Percentiles rank a stretch among this genome's conserved stretches.
Conservation (phyloP, 1,140 invertebrate genomes). For the Pectinophora gossypiella region DNA sequence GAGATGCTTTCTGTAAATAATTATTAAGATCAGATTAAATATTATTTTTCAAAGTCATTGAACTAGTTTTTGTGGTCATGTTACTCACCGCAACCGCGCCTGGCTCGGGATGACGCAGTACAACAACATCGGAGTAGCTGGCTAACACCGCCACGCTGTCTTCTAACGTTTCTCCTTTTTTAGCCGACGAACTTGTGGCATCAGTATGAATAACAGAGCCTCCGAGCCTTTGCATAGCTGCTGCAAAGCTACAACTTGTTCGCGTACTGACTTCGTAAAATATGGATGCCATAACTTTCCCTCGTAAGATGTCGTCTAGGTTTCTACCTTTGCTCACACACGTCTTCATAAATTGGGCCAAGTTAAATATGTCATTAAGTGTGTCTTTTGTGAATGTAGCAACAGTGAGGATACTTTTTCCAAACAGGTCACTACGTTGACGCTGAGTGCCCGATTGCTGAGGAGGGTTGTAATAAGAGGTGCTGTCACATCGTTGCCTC, state of each 20-base stretch:
- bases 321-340: conserved; percentile 89
- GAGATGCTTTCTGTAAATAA: conserved; percentile 83
- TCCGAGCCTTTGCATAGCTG: conserved; percentile 96
- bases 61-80: background rate
- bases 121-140: conserved; percentile 93
- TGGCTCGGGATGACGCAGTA: conserved; percentile 94
- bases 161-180: conserved; percentile 98
- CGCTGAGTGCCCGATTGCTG: conserved; percentile 51
- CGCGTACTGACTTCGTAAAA: conserved; percentile 99
- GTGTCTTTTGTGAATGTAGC: conserved; percentile 93
- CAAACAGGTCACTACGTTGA: conserved; percentile 77
- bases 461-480: conserved; percentile 67
- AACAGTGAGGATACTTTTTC: conserved; percentile 90
- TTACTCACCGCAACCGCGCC: conserved; percentile 90
- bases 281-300: conserved; percentile 96
- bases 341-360: conserved; percentile 91
- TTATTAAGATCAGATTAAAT: background rate
- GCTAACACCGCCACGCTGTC: conserved; percentile 91
- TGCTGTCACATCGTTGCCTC: conserved; percentile 76
- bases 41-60: background rate
- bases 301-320: conserved; percentile 92
- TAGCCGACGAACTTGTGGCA: conserved; percentile 91
- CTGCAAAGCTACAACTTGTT: conserved; percentile 96
- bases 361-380: conserved; percentile 94
- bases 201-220: conserved; percentile 94